These are phyloP conservation scores for Aphidoletes aphidimyza DNA, from an alignment of 2,888 invertebrate genomes.

Conservation along the genomic window DNA sequence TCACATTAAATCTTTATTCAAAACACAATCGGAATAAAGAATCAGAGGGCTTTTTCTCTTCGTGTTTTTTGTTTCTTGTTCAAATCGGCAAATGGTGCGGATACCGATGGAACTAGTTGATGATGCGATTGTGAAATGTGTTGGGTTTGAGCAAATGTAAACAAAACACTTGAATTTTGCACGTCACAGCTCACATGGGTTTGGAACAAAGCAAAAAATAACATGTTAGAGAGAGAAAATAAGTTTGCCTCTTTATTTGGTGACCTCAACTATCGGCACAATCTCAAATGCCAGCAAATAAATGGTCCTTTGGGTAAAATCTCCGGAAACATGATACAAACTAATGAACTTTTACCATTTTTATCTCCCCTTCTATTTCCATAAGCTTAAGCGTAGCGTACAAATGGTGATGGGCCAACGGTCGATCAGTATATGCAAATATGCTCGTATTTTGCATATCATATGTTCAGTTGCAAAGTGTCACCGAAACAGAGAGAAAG, in stretches of 20 bases:
- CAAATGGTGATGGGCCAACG: background rate
- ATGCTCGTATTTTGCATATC: background rate
- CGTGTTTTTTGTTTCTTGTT: too few species aligned
- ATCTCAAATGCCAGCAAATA: background rate
- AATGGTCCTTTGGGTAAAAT: background rate
- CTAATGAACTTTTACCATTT: slow-evolving; percentile 41
- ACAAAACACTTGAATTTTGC: slow-evolving; percentile 7
- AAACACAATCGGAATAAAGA: slow-evolving; percentile 17
- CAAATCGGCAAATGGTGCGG: background rate
- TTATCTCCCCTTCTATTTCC: background rate
- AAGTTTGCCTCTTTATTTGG: background rate
- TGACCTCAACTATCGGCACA: background rate
- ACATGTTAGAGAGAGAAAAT: too few species aligned
- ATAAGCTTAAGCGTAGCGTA: too few species aligned
- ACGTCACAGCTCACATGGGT: background rate
- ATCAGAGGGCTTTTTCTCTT: slow-evolving; percentile 4
- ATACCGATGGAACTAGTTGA: slow-evolving; percentile 19
- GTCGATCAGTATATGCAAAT: slow-evolving; percentile 13
- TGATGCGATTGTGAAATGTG: background rate
- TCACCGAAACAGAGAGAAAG: background rate
- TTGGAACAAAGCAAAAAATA: background rate
- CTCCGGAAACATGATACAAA: slow-evolving; percentile 19
- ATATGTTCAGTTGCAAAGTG: background rate
- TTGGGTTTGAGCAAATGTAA: background rate
- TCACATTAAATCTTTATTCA: slow-evolving; percentile 45